Conservation (phyloP, 2,888 invertebrate species). For the Dryobotodes eremita region DNA sequence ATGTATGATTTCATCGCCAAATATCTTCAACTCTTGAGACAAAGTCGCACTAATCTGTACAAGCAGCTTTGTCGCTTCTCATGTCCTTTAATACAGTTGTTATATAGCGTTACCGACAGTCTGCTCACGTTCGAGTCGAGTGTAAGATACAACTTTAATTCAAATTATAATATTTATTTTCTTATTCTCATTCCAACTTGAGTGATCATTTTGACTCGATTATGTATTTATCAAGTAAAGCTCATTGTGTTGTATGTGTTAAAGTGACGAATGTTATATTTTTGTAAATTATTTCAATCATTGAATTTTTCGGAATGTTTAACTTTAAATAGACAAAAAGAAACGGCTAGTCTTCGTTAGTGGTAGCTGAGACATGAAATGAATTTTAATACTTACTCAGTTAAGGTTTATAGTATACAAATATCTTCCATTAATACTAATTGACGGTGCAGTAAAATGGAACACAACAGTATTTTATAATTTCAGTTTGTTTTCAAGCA, state of each 20-base stretch:
- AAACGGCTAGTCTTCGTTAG: constrained; percentile 80
- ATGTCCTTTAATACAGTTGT: constrained; percentile 55
- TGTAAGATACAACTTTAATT: constrained; percentile 68
- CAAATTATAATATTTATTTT: constrained; percentile 79
- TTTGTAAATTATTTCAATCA: constrained; percentile 86
- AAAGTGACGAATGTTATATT: constrained; percentile 84
- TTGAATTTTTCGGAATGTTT: constrained; percentile 76
- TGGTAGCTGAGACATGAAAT: constrained; percentile 65
- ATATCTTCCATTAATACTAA: constrained; percentile 67
- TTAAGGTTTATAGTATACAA: constrained; percentile 62
- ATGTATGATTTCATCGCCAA: constrained; percentile 69
- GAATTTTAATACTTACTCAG: constrained; percentile 62
- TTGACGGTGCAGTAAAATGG: constrained; percentile 51
- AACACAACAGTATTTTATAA: constrained; percentile 58
- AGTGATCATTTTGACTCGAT: constrained; percentile 80
- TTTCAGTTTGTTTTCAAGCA: constrained; percentile 51
- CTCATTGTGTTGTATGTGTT: constrained; percentile 84
- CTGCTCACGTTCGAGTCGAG: constrained; percentile 60
- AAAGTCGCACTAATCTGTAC: constrained; percentile 63
- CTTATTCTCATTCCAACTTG: constrained; percentile 87
- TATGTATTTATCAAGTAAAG: constrained; percentile 77
- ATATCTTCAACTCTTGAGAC: constrained; percentile 62
- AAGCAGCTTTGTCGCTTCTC: constrained; percentile 63
- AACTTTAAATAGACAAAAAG: constrained; percentile 66
- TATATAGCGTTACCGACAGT: constrained; percentile 50